A percentile compares a stretch with the other conserved stretches of the same genome.
Conservation (phyloP, 2,113 vertebrate genomes). For the Marcusenius ussheri region DNA sequence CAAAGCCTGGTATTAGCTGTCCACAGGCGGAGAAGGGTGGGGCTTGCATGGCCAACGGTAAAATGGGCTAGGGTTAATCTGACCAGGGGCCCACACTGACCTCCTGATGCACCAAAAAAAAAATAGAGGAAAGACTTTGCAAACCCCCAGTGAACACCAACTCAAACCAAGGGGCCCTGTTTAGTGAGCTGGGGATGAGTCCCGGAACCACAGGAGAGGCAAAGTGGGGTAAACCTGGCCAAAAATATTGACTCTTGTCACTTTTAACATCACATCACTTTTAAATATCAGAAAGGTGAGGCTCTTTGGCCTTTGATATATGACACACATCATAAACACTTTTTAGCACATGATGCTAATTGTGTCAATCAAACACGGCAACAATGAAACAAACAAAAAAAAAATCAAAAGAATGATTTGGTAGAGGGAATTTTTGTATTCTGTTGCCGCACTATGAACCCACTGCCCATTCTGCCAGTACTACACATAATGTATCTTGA, state of each 20-base stretch:
- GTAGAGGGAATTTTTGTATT: background rate
- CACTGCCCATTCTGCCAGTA: background rate
- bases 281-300: background rate
- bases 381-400: background rate
- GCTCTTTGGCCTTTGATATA: background rate
- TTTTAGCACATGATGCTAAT: background rate
- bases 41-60: conserved; percentile 69
- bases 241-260: background rate
- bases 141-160: background rate
- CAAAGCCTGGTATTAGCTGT: conserved; percentile 71
- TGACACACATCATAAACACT: background rate
- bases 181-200: background rate
- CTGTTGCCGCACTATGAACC: background rate
- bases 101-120: conserved; percentile 60
- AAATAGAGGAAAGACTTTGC: conserved; percentile 26
- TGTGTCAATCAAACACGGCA: background rate
- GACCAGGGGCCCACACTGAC: conserved; percentile 66
- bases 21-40: conserved; percentile 62
- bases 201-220: background rate
- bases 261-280: background rate
- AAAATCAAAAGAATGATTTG: background rate
- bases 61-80: conserved; percentile 70
- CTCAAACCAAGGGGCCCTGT: background rate
- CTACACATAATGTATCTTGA: background rate
- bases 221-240: background rate